phyloP scores from a whole-genome alignment of 2,797 vertebrate genomes.

The Crenuchus spilurus region DNA sequence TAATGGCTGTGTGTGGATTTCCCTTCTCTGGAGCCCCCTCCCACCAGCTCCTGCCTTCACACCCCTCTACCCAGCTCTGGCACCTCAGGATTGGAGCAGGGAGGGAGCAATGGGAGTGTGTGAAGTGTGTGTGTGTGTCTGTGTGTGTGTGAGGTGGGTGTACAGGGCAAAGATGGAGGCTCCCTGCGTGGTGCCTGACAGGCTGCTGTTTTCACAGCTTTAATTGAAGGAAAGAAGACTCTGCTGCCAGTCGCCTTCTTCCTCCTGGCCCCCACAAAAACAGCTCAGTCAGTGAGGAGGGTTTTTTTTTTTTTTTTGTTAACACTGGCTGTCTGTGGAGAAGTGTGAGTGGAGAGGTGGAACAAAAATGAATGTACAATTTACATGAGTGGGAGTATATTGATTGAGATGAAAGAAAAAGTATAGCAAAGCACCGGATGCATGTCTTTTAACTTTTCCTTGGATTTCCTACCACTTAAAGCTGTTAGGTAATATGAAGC shows the following conservation, averaged over 20 bases:
- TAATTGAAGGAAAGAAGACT: slow-evolving; percentile 48
- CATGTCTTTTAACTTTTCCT: neutral
- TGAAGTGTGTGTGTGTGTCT: neutral
- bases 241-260: slow-evolving; percentile 31
- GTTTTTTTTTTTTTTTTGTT: neutral
- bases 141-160: neutral
- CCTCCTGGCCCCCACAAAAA: slow-evolving; percentile 19
- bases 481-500: neutral
- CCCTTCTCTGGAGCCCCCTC: slow-evolving; percentile 62
- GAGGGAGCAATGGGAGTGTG: neutral
- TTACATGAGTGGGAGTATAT: slow-evolving; percentile 14
- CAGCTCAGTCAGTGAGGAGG: slow-evolving; percentile 18
- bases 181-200: slow-evolving; percentile 43
- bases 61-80: slow-evolving; percentile 44
- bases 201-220: slow-evolving; percentile 50
- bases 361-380: neutral
- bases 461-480: neutral
- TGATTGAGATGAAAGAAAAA: slow-evolving; percentile 12
- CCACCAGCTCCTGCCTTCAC: slow-evolving; percentile 19
- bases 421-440: neutral
- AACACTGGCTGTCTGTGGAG: slow-evolving; percentile 9
- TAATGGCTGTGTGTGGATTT: slow-evolving; percentile 56
- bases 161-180: slow-evolving; percentile 38
- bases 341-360: slow-evolving; percentile 8
- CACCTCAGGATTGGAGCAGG: slow-evolving; percentile 31